Percentiles rank a stretch among this genome's conserved stretches.
Conservation (phyloP, 2,113 vertebrate species). For the Syngnathus floridae region DNA sequence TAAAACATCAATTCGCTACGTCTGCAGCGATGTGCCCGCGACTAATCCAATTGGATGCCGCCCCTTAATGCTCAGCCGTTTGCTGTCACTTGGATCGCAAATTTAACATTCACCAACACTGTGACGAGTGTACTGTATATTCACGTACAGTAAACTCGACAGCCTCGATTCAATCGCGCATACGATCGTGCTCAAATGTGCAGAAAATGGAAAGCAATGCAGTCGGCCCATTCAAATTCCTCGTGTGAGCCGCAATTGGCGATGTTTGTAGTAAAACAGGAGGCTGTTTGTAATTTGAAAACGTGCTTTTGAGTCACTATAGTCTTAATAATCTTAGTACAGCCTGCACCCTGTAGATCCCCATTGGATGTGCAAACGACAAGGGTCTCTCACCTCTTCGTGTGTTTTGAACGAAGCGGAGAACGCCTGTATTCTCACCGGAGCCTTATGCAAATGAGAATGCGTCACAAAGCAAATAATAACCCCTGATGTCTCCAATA, state of each 20-base stretch:
- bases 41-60: conserved; percentile 53
- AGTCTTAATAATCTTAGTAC: background rate
- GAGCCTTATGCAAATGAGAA: conserved; percentile 5
- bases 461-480: conserved; percentile 22
- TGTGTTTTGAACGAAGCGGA: background rate
- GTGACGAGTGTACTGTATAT: background rate
- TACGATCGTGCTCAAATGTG: background rate
- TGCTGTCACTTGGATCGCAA: background rate
- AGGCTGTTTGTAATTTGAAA: background rate
- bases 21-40: conserved; percentile 60
- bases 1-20: conserved; percentile 26
- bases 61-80: conserved; percentile 3
- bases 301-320: background rate
- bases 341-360: conserved; percentile 11
- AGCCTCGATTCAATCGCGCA: too few relatives aligned
- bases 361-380: background rate
- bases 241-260: conserved; percentile 6
- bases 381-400: background rate
- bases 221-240: conserved; percentile 13
- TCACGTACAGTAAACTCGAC: background rate
- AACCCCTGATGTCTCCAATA: conserved; percentile 27
- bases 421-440: conserved; percentile 1
- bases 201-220: conserved; percentile 21
- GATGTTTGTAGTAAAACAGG: background rate
- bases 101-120: background rate